phyloP scores from a whole-genome alignment of 2,888 invertebrate genomes.

The Palloptera scutellata region DNA sequence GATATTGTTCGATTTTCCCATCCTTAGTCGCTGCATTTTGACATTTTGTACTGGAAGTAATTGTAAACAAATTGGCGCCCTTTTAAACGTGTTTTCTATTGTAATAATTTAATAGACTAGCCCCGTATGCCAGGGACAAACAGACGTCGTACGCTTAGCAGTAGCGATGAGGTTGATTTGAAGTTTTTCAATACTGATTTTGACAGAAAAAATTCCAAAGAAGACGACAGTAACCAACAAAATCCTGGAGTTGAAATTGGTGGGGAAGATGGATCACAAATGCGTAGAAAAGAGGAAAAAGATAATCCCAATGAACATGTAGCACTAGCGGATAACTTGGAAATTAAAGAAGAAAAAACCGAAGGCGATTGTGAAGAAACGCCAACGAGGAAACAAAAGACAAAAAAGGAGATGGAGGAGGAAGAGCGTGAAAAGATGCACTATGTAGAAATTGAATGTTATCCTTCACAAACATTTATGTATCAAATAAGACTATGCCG shows the following conservation, averaged over 20 bases:
- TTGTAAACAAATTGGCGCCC: too few species aligned
- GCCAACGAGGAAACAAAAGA: slow-evolving; percentile 70
- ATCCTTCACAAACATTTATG: background rate
- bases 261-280: slow-evolving; percentile 26
- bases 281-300: slow-evolving; percentile 30
- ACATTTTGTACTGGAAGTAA: too few species aligned
- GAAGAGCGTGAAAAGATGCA: slow-evolving; percentile 97
- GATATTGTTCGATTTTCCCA: too few species aligned
- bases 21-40: too few species aligned
- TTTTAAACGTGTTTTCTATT: too few species aligned
- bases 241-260: slow-evolving; percentile 28
- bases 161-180: slow-evolving; percentile 52
- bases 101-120: too few species aligned
- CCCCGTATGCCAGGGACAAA: too few species aligned
- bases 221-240: slow-evolving; percentile 9
- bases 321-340: slow-evolving; percentile 4
- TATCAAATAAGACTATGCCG: too few species aligned
- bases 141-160: slow-evolving; percentile 25
- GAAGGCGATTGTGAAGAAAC: slow-evolving; percentile 37
- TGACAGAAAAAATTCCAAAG: background rate
- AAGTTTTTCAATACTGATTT: slow-evolving; percentile 51
- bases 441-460: slow-evolving; percentile 67
- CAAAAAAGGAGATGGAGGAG: slow-evolving; percentile 86
- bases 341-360: slow-evolving; percentile 29
- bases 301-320: background rate